phyloP scores from a whole-genome alignment of 2,888 invertebrate species.

The Acleris holmiana region DNA sequence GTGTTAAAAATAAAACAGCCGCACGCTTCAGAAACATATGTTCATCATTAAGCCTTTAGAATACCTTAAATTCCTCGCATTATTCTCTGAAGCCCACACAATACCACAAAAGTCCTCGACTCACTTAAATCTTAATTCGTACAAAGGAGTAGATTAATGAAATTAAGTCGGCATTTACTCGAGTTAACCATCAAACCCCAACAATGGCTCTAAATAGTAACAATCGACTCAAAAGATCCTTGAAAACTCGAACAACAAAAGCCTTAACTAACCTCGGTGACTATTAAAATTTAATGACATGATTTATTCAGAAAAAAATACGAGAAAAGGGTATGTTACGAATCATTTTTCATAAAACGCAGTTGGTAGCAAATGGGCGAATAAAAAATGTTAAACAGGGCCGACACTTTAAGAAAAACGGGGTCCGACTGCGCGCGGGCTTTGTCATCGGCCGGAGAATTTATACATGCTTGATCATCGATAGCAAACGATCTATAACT shows the following conservation, averaged over 20 bases:
- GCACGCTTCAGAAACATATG: conserved; percentile 69
- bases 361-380: conserved; percentile 84
- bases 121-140: conserved; percentile 84
- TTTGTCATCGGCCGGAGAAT: conserved; percentile 80
- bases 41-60: conserved; percentile 72
- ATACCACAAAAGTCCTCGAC: conserved; percentile 70
- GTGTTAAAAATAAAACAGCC: conserved; percentile 46
- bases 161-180: conserved; percentile 83
- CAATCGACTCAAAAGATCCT: conserved; percentile 78
- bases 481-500: no score
- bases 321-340: conserved; percentile 81
- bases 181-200: conserved; percentile 71
- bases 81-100: conserved; percentile 59
- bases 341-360: conserved; percentile 84
- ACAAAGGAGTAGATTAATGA: conserved; percentile 83
- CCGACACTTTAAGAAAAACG: conserved; percentile 84
- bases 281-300: conserved; percentile 85
- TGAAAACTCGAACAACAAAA: conserved; percentile 73
- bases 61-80: conserved; percentile 74
- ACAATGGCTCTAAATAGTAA: conserved; percentile 81
- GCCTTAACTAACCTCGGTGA: conserved; percentile 82
- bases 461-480: conserved; percentile 65
- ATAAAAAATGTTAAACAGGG: conserved; percentile 82
- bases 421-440: conserved; percentile 69
- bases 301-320: conserved; percentile 80